These are phyloP conservation scores for Mylabris phalerata DNA, from an alignment of 1,140 invertebrate genomes.

Conservation along the genomic window DNA sequence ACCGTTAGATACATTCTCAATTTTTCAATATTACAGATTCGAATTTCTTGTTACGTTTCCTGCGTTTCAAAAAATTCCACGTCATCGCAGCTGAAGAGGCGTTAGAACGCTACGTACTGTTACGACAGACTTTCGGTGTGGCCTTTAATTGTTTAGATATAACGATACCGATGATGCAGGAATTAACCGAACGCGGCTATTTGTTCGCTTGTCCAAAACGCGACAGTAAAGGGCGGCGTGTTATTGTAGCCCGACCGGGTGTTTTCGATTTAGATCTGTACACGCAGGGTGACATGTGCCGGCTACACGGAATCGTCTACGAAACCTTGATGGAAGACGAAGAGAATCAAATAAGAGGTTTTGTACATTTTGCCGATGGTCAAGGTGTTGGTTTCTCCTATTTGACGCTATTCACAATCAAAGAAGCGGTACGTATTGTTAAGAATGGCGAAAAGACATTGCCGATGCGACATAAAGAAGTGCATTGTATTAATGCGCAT, in stretches of 20 bases:
- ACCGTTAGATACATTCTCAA: neutral
- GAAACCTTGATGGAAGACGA: conserved; percentile 78
- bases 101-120: conserved; percentile 72
- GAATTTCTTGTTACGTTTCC: conserved; percentile 67
- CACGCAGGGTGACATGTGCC: conserved; percentile 71
- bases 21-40: conserved; percentile 50
- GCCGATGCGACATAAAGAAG: conserved; percentile 77
- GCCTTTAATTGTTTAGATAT: conserved; percentile 70
- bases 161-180: conserved; percentile 58
- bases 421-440: conserved; percentile 67
- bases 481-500: conserved; percentile 71
- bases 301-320: conserved; percentile 68
- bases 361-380: conserved; percentile 67
- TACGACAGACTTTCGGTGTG: conserved; percentile 63
- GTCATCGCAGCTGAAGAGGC: conserved; percentile 75
- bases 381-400: conserved; percentile 66
- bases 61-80: conserved; percentile 77
- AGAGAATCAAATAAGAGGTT: conserved; percentile 66
- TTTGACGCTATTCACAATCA: conserved; percentile 67
- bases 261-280: conserved; percentile 75
- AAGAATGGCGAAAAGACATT: conserved; percentile 77
- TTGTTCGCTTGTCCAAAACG: conserved; percentile 72
- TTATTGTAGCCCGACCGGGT: conserved; percentile 70
- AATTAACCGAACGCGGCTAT: conserved; percentile 66
- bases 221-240: conserved; percentile 65